Base-by-base conservation (phyloP, 2,888 invertebrate genomes). In the Pyrochroa serraticornis region DNA sequence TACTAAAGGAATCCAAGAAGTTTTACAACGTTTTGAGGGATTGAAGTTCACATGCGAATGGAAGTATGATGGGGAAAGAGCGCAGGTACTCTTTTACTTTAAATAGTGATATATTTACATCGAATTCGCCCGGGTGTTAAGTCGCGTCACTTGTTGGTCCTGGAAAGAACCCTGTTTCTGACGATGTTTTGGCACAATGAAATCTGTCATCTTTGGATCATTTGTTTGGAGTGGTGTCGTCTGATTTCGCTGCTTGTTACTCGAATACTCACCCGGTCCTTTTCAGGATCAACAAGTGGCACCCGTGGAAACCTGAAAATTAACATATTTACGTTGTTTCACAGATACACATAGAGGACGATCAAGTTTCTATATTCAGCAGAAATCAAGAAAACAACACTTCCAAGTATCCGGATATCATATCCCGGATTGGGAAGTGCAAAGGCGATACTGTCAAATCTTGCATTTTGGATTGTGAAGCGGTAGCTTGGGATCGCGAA, bases 1-100 rank as follows among this genome's bases (percentile, higher is more conserved):
- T 2, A 96, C 98, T 0, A 93, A 92, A 77, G 97, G 96, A 2
- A 91, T 98, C 1, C 85, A 88, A 62, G 96, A 97, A 77, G 91
- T 97, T 3, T 80, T 97, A 49, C 84, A 87, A 58, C 84, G 94
- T 71, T 87, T 78, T 56, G 79, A 80, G 58, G 89, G 90, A 8
- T 84, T 91, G 63, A 85, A 88, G 70, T 98, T 99, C 78, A 97
- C 97, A 0, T 98, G 98, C 78, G 99, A 99, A 81, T 99, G 91
- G 88, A 99, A 99, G 79, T 99, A 99, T 78, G 99, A 99, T 80
- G 99, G 99, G 0, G 99, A 99, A 83, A 84, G 99, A 69, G 98
- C 97, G 0, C 98, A 97, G 85, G 89, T 93, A 71, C 47, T 36
- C 35, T 22, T 22, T 22, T 22, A 22, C 5, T 2, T 5, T 22